Evolutionary conservation across 1,140 invertebrate species (phyloP).

Genomic region (Tenebrio molitor): DNA sequence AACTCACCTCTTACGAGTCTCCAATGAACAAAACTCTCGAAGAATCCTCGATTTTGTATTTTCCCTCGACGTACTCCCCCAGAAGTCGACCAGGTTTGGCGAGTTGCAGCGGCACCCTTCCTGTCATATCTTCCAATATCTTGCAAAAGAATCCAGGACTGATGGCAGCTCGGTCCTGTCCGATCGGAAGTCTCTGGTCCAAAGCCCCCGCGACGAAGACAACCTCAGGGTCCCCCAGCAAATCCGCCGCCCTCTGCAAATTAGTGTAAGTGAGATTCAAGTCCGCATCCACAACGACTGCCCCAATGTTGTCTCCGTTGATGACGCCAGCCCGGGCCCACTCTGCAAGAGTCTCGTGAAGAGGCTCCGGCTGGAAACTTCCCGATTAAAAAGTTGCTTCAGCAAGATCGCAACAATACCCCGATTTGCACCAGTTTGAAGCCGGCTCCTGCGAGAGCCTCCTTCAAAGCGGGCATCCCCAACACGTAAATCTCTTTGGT

Average conservation of each 20-base stretch:
- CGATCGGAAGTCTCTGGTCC: too few species aligned
- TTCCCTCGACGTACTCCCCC: slow-evolving; percentile 51
- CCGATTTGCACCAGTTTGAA: slow-evolving; percentile 49
- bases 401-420: neutral
- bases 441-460: slow-evolving; percentile 55
- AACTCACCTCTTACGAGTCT: slow-evolving; percentile 58
- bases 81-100: slow-evolving; percentile 58
- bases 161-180: slow-evolving; percentile 21
- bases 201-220: too few species aligned
- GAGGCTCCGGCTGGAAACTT: neutral
- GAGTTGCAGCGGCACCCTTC: slow-evolving; percentile 47
- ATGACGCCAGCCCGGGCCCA: neutral
- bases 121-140: slow-evolving; percentile 51
- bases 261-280: slow-evolving; percentile 53
- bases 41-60: slow-evolving; percentile 50
- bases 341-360: neutral
- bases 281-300: slow-evolving; percentile 57
- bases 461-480: slow-evolving; percentile 45
- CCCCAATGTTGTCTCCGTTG: slow-evolving; percentile 55
- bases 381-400: neutral
- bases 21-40: slow-evolving; percentile 54
- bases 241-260: too few species aligned
- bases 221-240: too few species aligned
- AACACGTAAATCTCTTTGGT: slow-evolving; percentile 58
- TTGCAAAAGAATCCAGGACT: slow-evolving; percentile 52